Percentiles rank a stretch among this genome's conserved stretches.
Conservation (phyloP, 2,888 invertebrate species). For the Trypoxylon attenuatum region DNA sequence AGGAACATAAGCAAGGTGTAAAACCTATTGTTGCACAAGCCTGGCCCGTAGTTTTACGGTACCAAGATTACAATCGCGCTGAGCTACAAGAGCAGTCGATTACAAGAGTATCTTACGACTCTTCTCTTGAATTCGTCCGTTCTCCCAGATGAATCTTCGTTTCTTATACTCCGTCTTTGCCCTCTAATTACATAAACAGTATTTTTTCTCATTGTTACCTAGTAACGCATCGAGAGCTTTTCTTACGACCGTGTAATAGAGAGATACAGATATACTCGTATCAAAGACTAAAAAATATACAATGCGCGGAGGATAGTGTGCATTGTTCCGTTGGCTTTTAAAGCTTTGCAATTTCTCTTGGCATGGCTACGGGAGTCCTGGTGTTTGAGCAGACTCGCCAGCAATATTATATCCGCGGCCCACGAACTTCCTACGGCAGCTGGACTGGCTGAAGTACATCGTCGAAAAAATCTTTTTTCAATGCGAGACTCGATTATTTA, state of each 20-base stretch:
- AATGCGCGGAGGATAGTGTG: neutral
- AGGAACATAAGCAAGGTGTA: constrained; percentile 11
- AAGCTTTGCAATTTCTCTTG: neutral
- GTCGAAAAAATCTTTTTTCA: neutral
- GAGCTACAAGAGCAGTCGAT: constrained; percentile 11
- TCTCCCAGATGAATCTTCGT: neutral
- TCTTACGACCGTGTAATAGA: neutral
- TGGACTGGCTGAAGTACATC: neutral
- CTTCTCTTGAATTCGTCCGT: constrained; percentile 3
- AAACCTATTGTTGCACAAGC: constrained; percentile 20
- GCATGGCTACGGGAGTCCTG: too few relatives aligned
- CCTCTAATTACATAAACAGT: constrained; percentile 5
- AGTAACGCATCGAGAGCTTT: neutral
- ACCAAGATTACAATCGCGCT: constrained; percentile 15
- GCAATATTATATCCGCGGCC: too few relatives aligned
- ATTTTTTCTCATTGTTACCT: too few relatives aligned
- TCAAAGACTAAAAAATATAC: neutral
- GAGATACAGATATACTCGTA: neutral
- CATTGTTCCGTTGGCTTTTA: neutral
- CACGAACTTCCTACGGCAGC: neutral
- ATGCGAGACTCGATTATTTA: neutral
- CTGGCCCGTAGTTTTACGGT: neutral
- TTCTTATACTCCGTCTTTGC: neutral
- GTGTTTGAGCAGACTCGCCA: too few relatives aligned
- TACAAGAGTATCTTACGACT: neutral